These are phyloP conservation scores for Linnaemya vulpina DNA, from an alignment of 2,888 invertebrate genomes.

Conservation along the genomic window DNA sequence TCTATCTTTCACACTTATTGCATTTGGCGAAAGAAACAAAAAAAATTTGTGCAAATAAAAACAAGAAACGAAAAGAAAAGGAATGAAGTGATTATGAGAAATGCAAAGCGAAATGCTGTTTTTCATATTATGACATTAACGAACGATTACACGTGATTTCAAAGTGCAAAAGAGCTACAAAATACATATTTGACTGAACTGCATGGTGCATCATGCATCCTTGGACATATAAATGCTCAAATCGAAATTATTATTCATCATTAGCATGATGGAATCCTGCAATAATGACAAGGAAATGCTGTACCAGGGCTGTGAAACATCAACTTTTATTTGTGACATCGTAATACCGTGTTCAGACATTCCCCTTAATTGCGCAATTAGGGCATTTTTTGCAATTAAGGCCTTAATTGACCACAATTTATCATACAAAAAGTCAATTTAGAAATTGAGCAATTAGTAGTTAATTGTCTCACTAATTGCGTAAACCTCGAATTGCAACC, in stretches of 20 bases:
- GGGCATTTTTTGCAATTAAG: no score
- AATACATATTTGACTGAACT: background rate
- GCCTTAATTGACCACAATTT: no score
- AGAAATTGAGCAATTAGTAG: no score
- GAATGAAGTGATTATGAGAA: background rate
- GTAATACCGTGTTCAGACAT: no score
- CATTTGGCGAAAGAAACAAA: conserved; percentile 15
- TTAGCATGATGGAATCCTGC: background rate
- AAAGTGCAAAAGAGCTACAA: conserved; percentile 37
- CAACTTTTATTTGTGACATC: background rate
- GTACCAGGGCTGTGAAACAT: background rate
- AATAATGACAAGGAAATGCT: background rate
- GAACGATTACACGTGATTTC: conserved; percentile 68
- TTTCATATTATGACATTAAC: conserved; percentile 70
- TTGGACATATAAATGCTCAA: background rate
- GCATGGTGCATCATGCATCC: conserved; percentile 26
- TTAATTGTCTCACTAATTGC: no score
- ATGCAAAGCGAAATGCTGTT: conserved; percentile 55
- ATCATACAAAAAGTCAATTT: no score
- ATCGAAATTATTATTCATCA: background rate
- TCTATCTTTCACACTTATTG: conserved; percentile 68
- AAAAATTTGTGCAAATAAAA: background rate
- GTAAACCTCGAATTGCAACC: no score
- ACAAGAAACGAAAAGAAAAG: background rate
- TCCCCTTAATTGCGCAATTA: no score